A percentile compares a stretch with the other conserved stretches of the same genome.
Evolutionary conservation across 2,113 vertebrate species (phyloP).

Genomic region (Sceloporus undulatus): DNA sequence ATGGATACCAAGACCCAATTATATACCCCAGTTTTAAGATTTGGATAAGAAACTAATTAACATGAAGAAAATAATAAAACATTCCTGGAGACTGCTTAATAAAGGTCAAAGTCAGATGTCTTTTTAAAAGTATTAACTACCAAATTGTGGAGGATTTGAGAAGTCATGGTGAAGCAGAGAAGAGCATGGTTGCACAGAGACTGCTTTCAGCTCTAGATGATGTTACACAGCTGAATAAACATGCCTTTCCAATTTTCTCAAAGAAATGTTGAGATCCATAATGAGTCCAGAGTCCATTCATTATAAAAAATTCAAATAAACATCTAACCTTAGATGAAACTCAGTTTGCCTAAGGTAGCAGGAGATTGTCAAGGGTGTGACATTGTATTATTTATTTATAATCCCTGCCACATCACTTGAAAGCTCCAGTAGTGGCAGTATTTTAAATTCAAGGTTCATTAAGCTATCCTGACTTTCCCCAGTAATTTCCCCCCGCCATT

Average conservation of each 20-base stretch:
- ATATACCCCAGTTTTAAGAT: background rate
- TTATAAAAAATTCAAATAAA: slow-evolving; percentile 30
- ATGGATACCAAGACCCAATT: too few species aligned
- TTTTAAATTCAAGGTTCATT: slow-evolving; percentile 22
- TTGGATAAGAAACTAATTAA: background rate
- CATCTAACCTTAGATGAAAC: background rate
- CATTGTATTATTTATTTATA: slow-evolving; percentile 39
- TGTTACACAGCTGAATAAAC: slow-evolving; percentile 44
- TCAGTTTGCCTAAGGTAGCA: slow-evolving; percentile 23
- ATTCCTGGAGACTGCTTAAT: background rate
- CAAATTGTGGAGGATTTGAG: background rate
- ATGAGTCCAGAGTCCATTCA: slow-evolving; percentile 17
- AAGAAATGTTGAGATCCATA: slow-evolving; percentile 26
- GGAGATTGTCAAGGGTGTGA: slow-evolving; percentile 17
- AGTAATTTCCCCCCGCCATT: background rate
- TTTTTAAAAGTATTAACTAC: background rate
- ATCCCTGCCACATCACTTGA: background rate
- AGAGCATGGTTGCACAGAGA: background rate
- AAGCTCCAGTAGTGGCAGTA: background rate
- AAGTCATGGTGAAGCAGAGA: background rate
- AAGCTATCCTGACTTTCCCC: slow-evolving; percentile 11
- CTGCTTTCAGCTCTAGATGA: slow-evolving; percentile 18
- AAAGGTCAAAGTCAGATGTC: background rate
- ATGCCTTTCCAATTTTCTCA: slow-evolving; percentile 25
- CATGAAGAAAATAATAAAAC: background rate